Base-by-base conservation (phyloP, 2,888 invertebrate species). In the Oscheius sp. region DNA sequence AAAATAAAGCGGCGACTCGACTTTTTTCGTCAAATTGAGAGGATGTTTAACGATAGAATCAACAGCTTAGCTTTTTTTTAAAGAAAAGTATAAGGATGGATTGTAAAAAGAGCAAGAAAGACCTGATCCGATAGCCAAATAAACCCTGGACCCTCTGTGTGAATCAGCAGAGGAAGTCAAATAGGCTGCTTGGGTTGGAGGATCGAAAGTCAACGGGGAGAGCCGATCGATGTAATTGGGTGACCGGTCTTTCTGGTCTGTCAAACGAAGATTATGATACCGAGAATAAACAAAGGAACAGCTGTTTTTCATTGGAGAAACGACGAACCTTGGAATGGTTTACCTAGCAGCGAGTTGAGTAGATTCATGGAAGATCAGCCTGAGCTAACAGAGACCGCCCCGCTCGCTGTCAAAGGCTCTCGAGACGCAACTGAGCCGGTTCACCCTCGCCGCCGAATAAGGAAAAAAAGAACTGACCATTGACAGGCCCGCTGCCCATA, bases 401-500 rank as follows among this genome's bases (percentile, higher is more conserved):
- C 45, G 8, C 51, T 51, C 54, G n/a, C 32, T 33, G 51, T 32
- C 54, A 33, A 47, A 47, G 54, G 36, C 33, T 54, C 54, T 32
- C 54, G 54, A 32, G 54, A 54, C 33, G 17, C 33, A 54, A 47
- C 47, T 47, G 47, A 54, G 54, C 54, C 54, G 54, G 54, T 54
- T 54, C 54, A 36, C 33, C 33, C n/a, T 50, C 30, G 30, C 50
- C 24, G 28, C 50, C 50, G 50, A 24, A 50, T 24, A 26, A 9
- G 28, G 28, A 6, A 28, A 51, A 54, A 54, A 54, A 24, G 20
- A 20, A 67, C 61, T 44, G 50, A 67, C 67, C 67, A 30, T 62
- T 57, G 17, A 71, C 70, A n/a, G 66, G 62, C 2, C 74, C 74
- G 17, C 70, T 68, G 4, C 77, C 77, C 77, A 77, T 77, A 26